Evolutionary conservation across 2,113 vertebrate species (phyloP).

Genomic region (Triplophysa rosa): DNA sequence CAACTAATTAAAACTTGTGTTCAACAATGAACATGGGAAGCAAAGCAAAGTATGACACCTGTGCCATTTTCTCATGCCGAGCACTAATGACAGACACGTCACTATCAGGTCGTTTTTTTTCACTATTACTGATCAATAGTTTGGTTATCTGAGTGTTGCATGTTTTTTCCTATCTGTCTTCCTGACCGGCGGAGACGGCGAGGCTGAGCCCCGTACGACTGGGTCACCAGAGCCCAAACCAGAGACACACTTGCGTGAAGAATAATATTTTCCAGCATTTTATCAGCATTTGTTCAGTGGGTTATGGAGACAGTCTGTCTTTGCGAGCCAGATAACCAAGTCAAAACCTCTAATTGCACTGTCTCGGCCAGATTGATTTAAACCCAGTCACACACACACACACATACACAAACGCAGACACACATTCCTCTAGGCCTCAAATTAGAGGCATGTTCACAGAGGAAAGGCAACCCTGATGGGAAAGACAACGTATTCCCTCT

Average conservation of each 20-base stretch:
- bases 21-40: conserved; percentile 5
- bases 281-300: conserved; percentile 70
- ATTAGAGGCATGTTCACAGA: conserved; percentile 59
- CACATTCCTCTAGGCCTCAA: conserved; percentile 59
- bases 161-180: conserved; percentile 46
- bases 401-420: conserved; percentile 8
- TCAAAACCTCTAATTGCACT: conserved; percentile 60
- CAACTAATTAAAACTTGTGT: conserved; percentile 17
- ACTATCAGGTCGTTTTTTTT: conserved; percentile 31
- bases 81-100: conserved; percentile 22
- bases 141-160: conserved; percentile 42
- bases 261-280: conserved; percentile 64
- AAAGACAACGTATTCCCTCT: conserved; percentile 41
- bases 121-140: conserved; percentile 48
- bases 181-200: conserved; percentile 50
- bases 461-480: conserved; percentile 58
- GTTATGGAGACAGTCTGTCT: conserved; percentile 66
- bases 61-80: neutral
- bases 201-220: conserved; percentile 39
- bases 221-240: conserved; percentile 46
- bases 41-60: conserved; percentile 37
- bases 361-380: conserved; percentile 60
- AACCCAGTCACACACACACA: conserved; percentile 52
- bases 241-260: conserved; percentile 53
- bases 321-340: conserved; percentile 56